Evolutionary conservation across 2,797 vertebrate species (phyloP).

Genomic region (Enoplosus armatus): DNA sequence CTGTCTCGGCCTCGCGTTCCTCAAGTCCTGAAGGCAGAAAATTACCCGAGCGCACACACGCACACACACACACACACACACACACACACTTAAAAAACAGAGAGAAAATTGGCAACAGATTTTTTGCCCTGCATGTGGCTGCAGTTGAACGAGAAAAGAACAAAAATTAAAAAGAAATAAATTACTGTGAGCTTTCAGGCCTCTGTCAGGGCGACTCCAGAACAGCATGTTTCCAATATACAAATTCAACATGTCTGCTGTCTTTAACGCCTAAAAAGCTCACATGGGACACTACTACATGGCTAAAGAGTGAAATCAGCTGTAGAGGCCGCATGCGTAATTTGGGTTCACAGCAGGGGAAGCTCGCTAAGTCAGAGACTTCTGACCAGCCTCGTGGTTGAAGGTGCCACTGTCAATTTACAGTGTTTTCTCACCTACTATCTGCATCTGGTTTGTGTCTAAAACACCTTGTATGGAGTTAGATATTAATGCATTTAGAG

Average conservation of each 20-base stretch:
- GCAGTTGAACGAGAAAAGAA: constrained; percentile 14
- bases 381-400: constrained; percentile 3
- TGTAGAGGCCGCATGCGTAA: constrained; percentile 10
- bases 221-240: constrained; percentile 39
- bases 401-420: constrained; percentile 4
- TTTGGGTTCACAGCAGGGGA: constrained; percentile 28
- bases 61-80: constrained; percentile 28
- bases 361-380: constrained; percentile 26
- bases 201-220: constrained; percentile 14
- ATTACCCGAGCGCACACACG: constrained; percentile 49
- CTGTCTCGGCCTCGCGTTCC: constrained; percentile 54
- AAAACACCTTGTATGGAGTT: neutral
- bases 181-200: neutral
- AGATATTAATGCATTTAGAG: neutral
- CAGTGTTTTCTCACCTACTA: constrained; percentile 6
- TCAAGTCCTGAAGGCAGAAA: constrained; percentile 60
- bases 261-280: constrained; percentile 30
- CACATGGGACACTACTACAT: constrained; percentile 28
- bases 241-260: constrained; percentile 23
- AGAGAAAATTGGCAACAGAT: constrained; percentile 75
- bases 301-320: constrained; percentile 38
- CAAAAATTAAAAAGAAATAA: neutral
- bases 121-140: constrained; percentile 51
- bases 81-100: constrained; percentile 32
- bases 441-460: constrained; percentile 46